A percentile compares a stretch with the other conserved stretches of the same genome.
These are phyloP conservation scores for Syngnathus typhle DNA, from an alignment of 2,113 vertebrate species.

Conservation along the genomic window DNA sequence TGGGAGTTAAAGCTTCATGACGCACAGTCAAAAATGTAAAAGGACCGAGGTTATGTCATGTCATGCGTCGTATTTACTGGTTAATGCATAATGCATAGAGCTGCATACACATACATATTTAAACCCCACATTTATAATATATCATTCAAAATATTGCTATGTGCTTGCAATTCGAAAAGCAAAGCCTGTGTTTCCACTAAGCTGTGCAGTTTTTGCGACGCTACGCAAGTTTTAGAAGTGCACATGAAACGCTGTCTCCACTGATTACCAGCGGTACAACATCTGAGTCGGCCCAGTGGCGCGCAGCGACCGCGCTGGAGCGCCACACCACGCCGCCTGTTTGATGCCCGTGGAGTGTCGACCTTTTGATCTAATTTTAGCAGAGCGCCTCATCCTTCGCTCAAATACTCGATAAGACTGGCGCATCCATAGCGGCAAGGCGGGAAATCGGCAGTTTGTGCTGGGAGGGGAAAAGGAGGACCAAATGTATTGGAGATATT, in stretches of 20 bases:
- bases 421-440: constrained; percentile 20
- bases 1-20: background rate
- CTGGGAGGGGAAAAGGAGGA: background rate
- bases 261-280: constrained; percentile 32
- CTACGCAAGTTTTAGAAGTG: constrained; percentile 8
- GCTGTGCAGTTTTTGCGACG: constrained; percentile 29
- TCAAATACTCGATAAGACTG: constrained; percentile 45
- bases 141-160: background rate
- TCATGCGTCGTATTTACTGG: background rate
- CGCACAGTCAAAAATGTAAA: background rate
- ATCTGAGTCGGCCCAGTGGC: constrained; percentile 27
- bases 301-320: constrained; percentile 9
- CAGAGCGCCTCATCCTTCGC: constrained; percentile 46
- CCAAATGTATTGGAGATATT: background rate
- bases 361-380: constrained; percentile 69
- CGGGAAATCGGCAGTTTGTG: constrained; percentile 28
- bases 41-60: background rate
- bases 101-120: background rate
- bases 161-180: background rate
- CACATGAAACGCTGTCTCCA: constrained; percentile 41
- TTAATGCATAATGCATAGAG: background rate
- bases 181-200: constrained; percentile 25
- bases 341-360: constrained; percentile 42
- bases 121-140: constrained; percentile 10
- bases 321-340: constrained; percentile 32